Evolutionary conservation across 2,113 vertebrate genomes (phyloP), one percentile per base, ranked within the genome.

Genomic region (Pimephales promelas): DNA sequence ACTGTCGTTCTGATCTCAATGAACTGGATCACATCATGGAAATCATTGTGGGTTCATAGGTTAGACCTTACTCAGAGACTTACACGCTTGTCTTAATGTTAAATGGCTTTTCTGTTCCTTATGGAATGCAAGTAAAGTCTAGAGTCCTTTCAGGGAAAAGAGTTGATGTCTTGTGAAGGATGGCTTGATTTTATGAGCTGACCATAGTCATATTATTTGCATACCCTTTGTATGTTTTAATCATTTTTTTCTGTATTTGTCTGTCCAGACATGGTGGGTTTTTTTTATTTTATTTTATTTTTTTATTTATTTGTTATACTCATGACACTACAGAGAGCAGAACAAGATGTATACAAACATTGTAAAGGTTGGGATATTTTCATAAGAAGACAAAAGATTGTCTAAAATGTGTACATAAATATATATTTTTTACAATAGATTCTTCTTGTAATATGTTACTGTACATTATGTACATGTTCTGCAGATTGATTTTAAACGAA

Each of bases 1-100:
- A 90, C 89, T 99, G 97, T 92, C 96, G 96, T 93, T 94, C 96
- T 26, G 98, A 98, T 91, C 95, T 98, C 82, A 97, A 97, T 0
- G 97, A 99, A 93, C 95, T 97, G 88, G 98, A 98, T 92, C 97
- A 98, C 91, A 96, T 98, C 89, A 97, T 99, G 91, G 97, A 98
- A 93, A 98, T 99, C 90, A 96, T 99, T 83, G 97, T 99, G 87
- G 98, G 97, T 86, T 98, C 97, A 85, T 99, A 88, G 87, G 64
- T 47, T 16, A 3, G 34, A 61, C 4, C 54, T 56, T 79, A 11
- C 76, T 79, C 61, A 28, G 43, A 84, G 74, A 79, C 68, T 83
- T 36, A 24, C 40, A 56, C 61, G 24, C 62, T 59, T 81, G 28
- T 83, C 54, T 61, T 81, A 68, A 76, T 78, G 22, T 75, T 70